Base-by-base conservation (phyloP, 2,113 vertebrate genomes). In the Cochlearius cochlearius region DNA sequence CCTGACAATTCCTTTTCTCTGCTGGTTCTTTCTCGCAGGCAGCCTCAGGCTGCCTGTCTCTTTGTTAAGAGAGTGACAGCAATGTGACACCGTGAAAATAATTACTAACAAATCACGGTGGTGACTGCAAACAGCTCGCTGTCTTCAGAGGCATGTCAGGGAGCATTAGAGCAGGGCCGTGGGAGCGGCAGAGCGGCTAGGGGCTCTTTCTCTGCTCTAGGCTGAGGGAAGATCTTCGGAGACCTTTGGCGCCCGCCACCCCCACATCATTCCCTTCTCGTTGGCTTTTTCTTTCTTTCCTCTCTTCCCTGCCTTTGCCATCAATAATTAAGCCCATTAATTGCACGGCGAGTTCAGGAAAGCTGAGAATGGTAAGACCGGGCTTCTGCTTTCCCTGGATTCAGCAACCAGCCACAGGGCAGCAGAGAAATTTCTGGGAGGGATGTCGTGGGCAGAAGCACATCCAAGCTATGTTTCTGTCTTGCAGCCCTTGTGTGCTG, bases 81-180 rank as follows among this genome's bases (percentile, higher is more conserved):
- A 98, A 98, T 98, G 99, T 99, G 99, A 99, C 99, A 99, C 99
- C 98, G 98, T 99, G 99, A 99, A 99, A 99, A 99, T 99, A 99
- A 99, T 99, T 99, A 99, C 99, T 99, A 99, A 99, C 99, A 99
- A 99, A 99, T 99, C 99, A 99, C 98, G 98, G 98, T 98, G 99
- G 99, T 99, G 99, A 99, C 99, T 99, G 99, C 99, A 99, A 99
- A 99, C 99, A 99, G 99, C 99, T 99, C 98, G 98, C 98, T 98
- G 98, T 99, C 99, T 99, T 99, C 99, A 99, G 99, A 99, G 98
- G 98, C 98, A 98, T 99, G 99, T 99, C 99, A 99, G 98, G 98
- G 98, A 98, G 99, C 99, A 99, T 99, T 99, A 99, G 98, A 99
- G 99, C 98, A 99, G 98, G 98, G 97, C 98, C 98, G 76, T 93